These are phyloP conservation scores for Illadopsis cleaveri DNA, from an alignment of 2,113 vertebrate genomes.

Conservation along the genomic window DNA sequence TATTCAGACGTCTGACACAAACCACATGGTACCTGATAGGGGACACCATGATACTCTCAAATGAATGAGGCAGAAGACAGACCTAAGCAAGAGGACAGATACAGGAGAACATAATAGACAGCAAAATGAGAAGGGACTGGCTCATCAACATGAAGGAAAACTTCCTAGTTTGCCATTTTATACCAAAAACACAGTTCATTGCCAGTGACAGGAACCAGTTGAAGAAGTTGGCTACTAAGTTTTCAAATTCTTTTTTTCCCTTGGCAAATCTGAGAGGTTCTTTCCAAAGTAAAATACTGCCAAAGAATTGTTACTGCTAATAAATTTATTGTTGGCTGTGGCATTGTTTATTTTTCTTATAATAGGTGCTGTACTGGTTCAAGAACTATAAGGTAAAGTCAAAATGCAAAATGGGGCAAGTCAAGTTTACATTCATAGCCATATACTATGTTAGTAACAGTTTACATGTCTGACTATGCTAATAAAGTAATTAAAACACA, in stretches of 20 bases:
- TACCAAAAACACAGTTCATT: not conserved
- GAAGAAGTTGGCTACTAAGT: not conserved
- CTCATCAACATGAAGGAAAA: not conserved
- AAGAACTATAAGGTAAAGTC: not conserved
- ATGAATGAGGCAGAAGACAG: not conserved
- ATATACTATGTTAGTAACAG: not conserved
- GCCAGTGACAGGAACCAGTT: not conserved
- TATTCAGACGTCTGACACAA: not conserved
- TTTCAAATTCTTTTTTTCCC: not conserved
- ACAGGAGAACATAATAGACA: accelerated
- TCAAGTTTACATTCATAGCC: not conserved
- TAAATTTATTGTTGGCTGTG: not conserved
- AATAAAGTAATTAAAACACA: not conserved
- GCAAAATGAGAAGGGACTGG: not conserved
- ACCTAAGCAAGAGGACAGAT: not conserved
- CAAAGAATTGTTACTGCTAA: not conserved
- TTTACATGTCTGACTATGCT: not conserved
- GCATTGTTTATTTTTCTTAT: not conserved
- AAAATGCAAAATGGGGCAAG: not conserved
- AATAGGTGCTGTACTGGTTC: not conserved
- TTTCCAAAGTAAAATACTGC: not conserved
- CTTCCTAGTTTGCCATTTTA: not conserved
- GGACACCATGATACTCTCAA: not conserved
- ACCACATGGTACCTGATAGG: not conserved
- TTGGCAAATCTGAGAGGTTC: not conserved